Evolutionary conservation across 2,888 invertebrate genomes (phyloP), one percentile per base, ranked within the genome.

Genomic region (Plemyria rubiginata): DNA sequence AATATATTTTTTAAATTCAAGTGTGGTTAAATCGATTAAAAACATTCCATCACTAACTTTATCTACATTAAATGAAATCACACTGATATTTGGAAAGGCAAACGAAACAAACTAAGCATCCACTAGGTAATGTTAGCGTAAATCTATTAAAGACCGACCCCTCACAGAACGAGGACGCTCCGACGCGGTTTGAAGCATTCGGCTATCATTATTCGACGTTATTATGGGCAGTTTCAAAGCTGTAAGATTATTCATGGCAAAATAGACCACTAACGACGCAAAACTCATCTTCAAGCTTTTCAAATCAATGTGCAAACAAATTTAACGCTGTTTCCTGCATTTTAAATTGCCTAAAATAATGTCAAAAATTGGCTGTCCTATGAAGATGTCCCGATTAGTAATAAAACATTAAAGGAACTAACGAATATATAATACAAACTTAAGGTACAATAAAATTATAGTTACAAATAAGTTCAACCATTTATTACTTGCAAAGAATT

Each of bases 61-160:
- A 62, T 86, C 76, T 88, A 87, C 81, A 72, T 81, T 80, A 86
- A 89, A 88, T 79, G 80, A 88, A 90, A 88, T 84, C 91, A 91
- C 92, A 90, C 92, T 79, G 87, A 90, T 89, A 89, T 87, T 90
- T 90, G 74, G 86, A 87, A 90, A 91, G 90, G 88, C 86, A 90
- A n/a, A 90, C 88, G 86, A 88, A 90, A 90, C 86, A 87, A 88
- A 89, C 88, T 80, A 89, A 90, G 90, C 90, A 79, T 88, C 83
- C 88, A 86, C 88, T 86, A 87, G 81, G 81, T 82, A 85, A 84
- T 85, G 88, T 88, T 84, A 87, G 87, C 87, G 79, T 54, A 57
- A 50, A 57, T 51, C 54, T 64, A 53, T 36, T 60, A 45, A 15
- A 51, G 49, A 38, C 54, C 54, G 54, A 50, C 13, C 57, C 57